Percentiles rank a stretch among this genome's conserved stretches.
Conservation (phyloP, 35 echinoderm and acorn worm genomes). For the Heliocidaris tuberculata region DNA sequence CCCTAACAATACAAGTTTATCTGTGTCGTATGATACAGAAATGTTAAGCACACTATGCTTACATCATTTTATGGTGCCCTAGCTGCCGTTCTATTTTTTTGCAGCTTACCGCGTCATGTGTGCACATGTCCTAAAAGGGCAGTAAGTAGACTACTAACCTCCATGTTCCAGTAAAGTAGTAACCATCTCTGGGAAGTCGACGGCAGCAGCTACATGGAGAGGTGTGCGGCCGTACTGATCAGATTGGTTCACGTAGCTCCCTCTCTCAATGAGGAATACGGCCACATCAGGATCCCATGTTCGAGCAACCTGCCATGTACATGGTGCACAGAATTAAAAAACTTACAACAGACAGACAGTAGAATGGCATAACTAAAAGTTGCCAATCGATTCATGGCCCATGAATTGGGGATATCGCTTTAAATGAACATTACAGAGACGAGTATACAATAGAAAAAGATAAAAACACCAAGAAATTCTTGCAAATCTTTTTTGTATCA, state of each 20-base stretch:
- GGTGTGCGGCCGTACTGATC: slow-evolving; percentile 78
- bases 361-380: background rate
- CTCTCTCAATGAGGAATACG: slow-evolving; percentile 74
- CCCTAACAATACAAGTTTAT: too few relatives aligned
- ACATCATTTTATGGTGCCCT: too few relatives aligned
- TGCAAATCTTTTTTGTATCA: too few relatives aligned
- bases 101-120: too few relatives aligned
- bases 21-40: too few relatives aligned
- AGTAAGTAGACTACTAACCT: slow-evolving; percentile 48
- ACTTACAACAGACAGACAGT: background rate
- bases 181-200: slow-evolving; percentile 92
- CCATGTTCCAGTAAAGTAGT: slow-evolving; percentile 63
- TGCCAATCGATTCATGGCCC: background rate
- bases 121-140: too few relatives aligned
- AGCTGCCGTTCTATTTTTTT: too few relatives aligned
- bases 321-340: background rate
- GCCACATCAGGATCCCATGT: slow-evolving; percentile 92
- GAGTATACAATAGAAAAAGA: too few relatives aligned
- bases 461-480: too few relatives aligned
- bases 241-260: slow-evolving; percentile 66
- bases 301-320: slow-evolving; percentile 64
- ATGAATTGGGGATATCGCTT: background rate
- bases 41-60: too few relatives aligned
- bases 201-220: slow-evolving; percentile 87
- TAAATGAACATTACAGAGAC: too few relatives aligned